Evolutionary conservation across 2,888 invertebrate genomes (phyloP).

Genomic region (Prenolepis imparis): DNA sequence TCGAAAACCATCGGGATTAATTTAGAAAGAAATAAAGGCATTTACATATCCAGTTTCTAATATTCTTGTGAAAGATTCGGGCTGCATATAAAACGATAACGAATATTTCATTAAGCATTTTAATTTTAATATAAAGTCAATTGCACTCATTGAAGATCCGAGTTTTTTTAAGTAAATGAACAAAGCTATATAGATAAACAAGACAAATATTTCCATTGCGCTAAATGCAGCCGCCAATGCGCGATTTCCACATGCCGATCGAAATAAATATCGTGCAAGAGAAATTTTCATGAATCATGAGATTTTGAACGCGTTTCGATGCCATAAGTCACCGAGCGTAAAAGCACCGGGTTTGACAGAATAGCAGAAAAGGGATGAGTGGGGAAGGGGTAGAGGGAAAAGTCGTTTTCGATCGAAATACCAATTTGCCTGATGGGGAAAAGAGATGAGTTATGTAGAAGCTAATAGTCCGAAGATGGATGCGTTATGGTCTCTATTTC

Average conservation of each 20-base stretch:
- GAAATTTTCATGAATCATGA: conserved; percentile 68
- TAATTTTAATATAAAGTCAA: not conserved
- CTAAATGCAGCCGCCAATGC: conserved; percentile 29
- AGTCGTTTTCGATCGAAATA: conserved; percentile 60
- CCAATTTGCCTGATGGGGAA: conserved; percentile 74
- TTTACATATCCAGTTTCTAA: not conserved
- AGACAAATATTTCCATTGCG: conserved; percentile 16
- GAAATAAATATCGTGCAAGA: conserved; percentile 54
- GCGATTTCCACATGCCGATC: conserved; percentile 30
- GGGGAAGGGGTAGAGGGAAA: conserved; percentile 17
- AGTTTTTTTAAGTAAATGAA: not conserved
- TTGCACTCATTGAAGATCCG: not conserved
- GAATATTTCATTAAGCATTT: not conserved
- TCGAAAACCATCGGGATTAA: conserved; percentile 12
- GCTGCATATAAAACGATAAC: not conserved
- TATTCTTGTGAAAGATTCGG: not conserved
- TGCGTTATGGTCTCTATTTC: conserved; percentile 60
- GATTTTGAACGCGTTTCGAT: conserved; percentile 55
- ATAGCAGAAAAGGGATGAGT: conserved; percentile 36
- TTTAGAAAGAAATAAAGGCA: not conserved
- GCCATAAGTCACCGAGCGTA: conserved; percentile 65
- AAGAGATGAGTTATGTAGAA: conserved; percentile 73
- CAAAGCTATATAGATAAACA: conserved; percentile 6
- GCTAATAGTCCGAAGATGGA: conserved; percentile 72
- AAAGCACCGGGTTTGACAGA: conserved; percentile 65